Percentiles rank a stretch among this genome's conserved stretches.
phyloP scores from a whole-genome alignment of 92 coral and sea anemone genomes.

The Ricordea florida region DNA sequence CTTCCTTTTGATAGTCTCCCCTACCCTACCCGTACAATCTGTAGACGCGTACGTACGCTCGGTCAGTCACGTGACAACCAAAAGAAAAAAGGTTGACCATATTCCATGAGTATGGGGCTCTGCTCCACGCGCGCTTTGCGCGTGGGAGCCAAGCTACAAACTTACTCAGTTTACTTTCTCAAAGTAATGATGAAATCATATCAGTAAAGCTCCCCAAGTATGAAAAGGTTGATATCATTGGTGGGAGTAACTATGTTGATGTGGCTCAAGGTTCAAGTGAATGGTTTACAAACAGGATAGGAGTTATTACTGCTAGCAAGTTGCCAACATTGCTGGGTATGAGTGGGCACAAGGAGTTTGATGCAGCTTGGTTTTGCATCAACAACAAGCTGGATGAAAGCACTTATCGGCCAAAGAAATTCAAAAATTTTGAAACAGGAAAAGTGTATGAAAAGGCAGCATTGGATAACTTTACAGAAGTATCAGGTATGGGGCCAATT shows the following conservation, averaged over 20 bases:
- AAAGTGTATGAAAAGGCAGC: conserved; percentile 9
- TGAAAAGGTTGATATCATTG: neutral
- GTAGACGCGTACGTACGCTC: no score
- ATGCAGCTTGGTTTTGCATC: conserved; percentile 27
- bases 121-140: no score
- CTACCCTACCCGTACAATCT: no score
- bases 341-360: conserved; percentile 21
- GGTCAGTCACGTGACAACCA: no score
- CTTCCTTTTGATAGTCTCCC: no score
- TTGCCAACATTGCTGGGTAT: conserved; percentile 33
- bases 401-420: conserved; percentile 7
- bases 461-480: neutral
- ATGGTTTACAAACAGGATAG: neutral
- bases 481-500: conserved; percentile 27
- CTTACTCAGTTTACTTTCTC: no score
- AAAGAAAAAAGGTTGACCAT: no score
- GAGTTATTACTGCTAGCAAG: conserved; percentile 17
- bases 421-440: conserved; percentile 36
- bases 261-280: conserved; percentile 3
- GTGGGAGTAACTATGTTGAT: neutral
- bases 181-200: neutral
- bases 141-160: no score
- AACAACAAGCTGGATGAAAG: conserved; percentile 38
- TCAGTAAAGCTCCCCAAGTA: neutral
- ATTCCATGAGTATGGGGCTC: no score